Base-by-base conservation (phyloP, 2,797 vertebrate genomes). In the Poliocrania exsul region DNA sequence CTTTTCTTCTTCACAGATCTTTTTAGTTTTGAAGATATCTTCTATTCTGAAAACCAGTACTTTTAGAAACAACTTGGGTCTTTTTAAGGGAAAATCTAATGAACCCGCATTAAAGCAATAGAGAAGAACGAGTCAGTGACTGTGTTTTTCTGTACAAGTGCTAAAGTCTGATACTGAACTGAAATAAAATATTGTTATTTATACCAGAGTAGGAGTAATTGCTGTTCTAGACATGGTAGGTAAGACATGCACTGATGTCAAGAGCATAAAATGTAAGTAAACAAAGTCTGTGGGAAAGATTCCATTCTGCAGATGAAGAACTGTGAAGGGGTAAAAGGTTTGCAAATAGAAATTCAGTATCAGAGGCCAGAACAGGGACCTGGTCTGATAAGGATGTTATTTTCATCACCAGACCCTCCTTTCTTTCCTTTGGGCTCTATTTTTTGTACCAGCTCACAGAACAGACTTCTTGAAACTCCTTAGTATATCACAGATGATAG, bases 401-500 rank as follows among this genome's bases (percentile, higher is more conserved):
- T 92, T 86, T 81, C 40, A 31, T 90, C 35, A 33, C 10, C 20
- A 72, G 38, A 58, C 9, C 8, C 19, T 78, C 16, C 33, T 21
- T 51, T 86, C 53, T 69, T 81, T 87, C 37, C 31, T 81, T 56
- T 74, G 42, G 33, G 28, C 42, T 92, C 61, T 74, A 5, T 65
- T 40, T 46, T 90, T 65, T 64, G 13, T 66, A 77, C 31, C 16
- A 79, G 33, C 58, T 90, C 3, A 6, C 19, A 53, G 58, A 90
- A 61, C 13, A 77, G 60, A 83, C 28, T 94, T 88, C 77, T 70
- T 65, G 44, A 86, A 84, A 56, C 64, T 85, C 26, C 53, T 95
- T 85, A 65, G 54, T 74, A 92, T 93, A 57, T 46, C 91, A 86
- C 50, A 82, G 74, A 69, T 54, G 33, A 87, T 47, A 92, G 71